phyloP scores from a whole-genome alignment of 1,140 invertebrate genomes.

The Leptinotarsa lineolata region DNA sequence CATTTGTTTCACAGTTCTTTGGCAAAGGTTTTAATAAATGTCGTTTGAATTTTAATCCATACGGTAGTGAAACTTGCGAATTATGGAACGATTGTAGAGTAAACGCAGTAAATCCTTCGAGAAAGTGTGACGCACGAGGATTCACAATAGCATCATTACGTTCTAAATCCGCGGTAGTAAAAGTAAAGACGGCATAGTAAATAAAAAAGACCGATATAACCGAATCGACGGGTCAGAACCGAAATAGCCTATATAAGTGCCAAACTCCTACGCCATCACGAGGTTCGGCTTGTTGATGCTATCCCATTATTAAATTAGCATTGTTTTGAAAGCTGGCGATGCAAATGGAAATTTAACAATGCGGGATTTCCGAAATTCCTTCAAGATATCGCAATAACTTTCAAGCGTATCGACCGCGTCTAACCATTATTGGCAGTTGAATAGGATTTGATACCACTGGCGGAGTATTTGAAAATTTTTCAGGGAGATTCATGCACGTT shows the following conservation, averaged over 20 bases:
- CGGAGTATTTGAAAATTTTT: conserved; percentile 21
- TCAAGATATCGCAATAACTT: conserved; percentile 26
- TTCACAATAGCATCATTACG: neutral
- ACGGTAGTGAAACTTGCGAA: too few relatives aligned
- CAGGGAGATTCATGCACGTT: neutral
- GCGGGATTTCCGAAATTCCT: conserved; percentile 38
- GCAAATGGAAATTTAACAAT: conserved; percentile 26
- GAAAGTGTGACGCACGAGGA: too few relatives aligned
- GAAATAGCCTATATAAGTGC: conserved; percentile 13
- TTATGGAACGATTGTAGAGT: too few relatives aligned
- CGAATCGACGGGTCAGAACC: conserved; percentile 18
- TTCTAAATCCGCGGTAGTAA: conserved; percentile 9
- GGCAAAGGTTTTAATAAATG: too few relatives aligned
- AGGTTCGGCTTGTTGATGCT: conserved; percentile 8
- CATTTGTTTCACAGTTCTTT: too few relatives aligned
- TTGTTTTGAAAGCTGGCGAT: conserved; percentile 12
- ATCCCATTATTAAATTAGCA: conserved; percentile 11
- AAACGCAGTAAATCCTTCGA: too few relatives aligned
- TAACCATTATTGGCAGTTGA: conserved; percentile 24
- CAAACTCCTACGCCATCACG: conserved; percentile 27
- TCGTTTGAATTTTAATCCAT: too few relatives aligned
- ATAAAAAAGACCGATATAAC: conserved; percentile 6
- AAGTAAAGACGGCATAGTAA: conserved; percentile 13
- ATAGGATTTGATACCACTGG: conserved; percentile 17
- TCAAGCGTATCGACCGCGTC: conserved; percentile 9